phyloP scores from a whole-genome alignment of 2,888 invertebrate genomes.

The Exocentrus adspersus region DNA sequence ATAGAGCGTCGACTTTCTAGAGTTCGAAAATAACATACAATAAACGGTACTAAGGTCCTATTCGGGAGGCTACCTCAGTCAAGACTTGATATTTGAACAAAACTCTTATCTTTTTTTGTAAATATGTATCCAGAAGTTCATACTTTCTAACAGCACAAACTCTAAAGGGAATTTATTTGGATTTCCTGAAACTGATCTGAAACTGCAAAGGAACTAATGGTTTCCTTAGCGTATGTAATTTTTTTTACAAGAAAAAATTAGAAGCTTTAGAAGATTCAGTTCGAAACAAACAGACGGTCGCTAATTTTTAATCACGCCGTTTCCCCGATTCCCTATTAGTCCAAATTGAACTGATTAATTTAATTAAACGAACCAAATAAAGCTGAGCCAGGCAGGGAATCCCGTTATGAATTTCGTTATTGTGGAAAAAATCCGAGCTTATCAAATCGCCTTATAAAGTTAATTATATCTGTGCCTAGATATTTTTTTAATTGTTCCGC shows the following conservation, averaged over 20 bases:
- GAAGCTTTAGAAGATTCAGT: not conserved
- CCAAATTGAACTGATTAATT: not conserved
- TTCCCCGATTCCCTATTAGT: not conserved
- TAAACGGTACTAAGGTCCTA: no score
- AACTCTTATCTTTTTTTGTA: no score
- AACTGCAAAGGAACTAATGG: no score
- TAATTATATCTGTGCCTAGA: conserved; percentile 18
- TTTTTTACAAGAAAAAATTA: not conserved
- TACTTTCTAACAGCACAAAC: no score
- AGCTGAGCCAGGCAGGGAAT: conserved; percentile 1
- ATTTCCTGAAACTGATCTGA: no score
- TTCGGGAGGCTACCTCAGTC: no score
- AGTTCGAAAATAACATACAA: no score
- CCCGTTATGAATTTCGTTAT: conserved; percentile 1
- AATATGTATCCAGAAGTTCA: no score
- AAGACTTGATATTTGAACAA: no score
- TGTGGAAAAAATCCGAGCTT: not conserved
- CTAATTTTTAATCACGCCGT: not conserved
- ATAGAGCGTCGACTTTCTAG: no score
- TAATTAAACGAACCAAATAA: conserved; percentile 1
- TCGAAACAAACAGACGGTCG: not conserved
- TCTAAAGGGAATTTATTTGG: no score
- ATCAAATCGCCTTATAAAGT: conserved; percentile 3
- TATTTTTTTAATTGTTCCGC: conserved; percentile 9
- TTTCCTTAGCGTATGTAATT: no score